A percentile compares a stretch with the other conserved stretches of the same genome.
These are phyloP conservation scores for Caenorhabditis drosophilae DNA, from an alignment of 2,888 invertebrate genomes.

Conservation along the genomic window DNA sequence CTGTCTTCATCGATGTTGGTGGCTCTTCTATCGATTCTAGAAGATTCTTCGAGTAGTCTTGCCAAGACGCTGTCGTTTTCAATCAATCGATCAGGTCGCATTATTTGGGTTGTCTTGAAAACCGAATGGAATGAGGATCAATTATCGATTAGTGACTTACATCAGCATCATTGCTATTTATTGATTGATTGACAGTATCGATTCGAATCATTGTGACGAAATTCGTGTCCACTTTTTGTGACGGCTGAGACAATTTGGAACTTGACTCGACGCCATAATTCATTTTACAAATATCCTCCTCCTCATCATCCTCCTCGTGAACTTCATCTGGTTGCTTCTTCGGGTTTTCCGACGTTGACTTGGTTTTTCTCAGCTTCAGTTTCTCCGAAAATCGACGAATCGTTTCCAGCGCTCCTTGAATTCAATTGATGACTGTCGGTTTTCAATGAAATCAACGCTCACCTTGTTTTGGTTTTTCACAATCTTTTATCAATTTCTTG, in stretches of 20 bases:
- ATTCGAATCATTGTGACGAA: conserved; percentile 30
- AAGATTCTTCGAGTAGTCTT: conserved; percentile 28
- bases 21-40: conserved; percentile 5
- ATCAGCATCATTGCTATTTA: too few relatives aligned
- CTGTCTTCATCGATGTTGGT: conserved; percentile 21
- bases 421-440: too few relatives aligned
- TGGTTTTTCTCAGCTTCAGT: conserved; percentile 28
- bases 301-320: neutral
- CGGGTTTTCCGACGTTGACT: conserved; percentile 19
- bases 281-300: neutral
- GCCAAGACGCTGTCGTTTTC: conserved; percentile 15
- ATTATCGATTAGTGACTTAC: too few relatives aligned
- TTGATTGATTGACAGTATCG: too few relatives aligned
- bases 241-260: neutral
- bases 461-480: conserved; percentile 12
- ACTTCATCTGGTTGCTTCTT: conserved; percentile 5
- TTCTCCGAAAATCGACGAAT: conserved; percentile 31
- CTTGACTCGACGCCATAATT: conserved; percentile 11
- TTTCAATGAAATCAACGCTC: too few relatives aligned
- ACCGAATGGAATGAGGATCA: too few relatives aligned
- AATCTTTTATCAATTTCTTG: conserved; percentile 28
- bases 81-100: too few relatives aligned
- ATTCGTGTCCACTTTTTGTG: neutral
- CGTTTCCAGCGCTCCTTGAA: conserved; percentile 34
- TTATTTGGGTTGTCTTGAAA: too few relatives aligned